Evolutionary conservation across 2,888 invertebrate genomes (phyloP), one percentile per base, ranked within the genome.

Genomic region (Imbricaverruca yamaguchii): DNA sequence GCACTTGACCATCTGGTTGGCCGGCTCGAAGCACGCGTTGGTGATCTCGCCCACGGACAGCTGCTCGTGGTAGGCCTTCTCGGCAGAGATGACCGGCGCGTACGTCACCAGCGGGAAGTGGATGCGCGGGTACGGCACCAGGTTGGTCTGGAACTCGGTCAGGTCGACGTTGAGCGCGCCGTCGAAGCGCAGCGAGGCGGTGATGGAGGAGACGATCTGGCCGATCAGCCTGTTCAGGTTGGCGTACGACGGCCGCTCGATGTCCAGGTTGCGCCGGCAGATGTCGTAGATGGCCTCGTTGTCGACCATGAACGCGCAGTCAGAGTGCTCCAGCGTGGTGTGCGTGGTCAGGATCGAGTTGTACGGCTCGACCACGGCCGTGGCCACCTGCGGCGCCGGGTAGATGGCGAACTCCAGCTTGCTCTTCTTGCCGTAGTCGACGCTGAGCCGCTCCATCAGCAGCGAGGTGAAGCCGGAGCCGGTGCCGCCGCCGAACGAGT

Each of bases 231-330:
- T 90, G 89, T 98, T 98, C 87, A 98, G 89, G 89, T 98, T 98
- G 86, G 96, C 96, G 85, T 90, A 90, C 87, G 59, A 13, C 12
- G 59, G 59, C 15, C 59, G 59, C 59, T 59, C 59, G 59, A 59
- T 59, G 59, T 59, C 59, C 12, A 59, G 59, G 12, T 59, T 59
- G 15, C 15, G 11, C 59, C 15, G 11, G 59, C 12, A 11, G 12
- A 59, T 11, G 12, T 59, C 12, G 59, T 59, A 59, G 15, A 59
- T 59, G 15, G 59, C 59, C 15, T 97, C 96, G 86, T 97, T 97
- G 89, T 97, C 97, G 39, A 95, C 94, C 97, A 97, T 97, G 89
- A 97, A 97, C 80, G 96, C 96, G 88, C 97, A 97, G 90, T 96
- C 96, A 0, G 95, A 95, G 88, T 96, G 97, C 88, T 97, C 96